phyloP scores from a whole-genome alignment of 1,140 invertebrate species.

The Druon quercuslanigerum region DNA sequence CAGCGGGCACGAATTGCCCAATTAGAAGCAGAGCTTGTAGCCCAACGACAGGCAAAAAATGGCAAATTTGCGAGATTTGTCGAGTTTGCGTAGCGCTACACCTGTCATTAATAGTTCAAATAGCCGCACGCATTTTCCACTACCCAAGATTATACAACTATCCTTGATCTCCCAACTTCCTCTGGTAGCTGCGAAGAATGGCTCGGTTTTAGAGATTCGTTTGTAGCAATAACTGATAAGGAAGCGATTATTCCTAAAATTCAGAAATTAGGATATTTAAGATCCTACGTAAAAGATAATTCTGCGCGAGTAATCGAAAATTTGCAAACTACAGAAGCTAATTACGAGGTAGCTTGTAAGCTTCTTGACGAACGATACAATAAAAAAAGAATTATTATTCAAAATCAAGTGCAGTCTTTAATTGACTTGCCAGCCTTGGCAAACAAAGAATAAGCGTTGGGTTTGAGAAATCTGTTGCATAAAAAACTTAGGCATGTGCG shows the following conservation, averaged over 20 bases:
- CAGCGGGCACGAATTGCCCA: too few relatives aligned
- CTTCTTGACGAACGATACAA: slow-evolving; percentile 61
- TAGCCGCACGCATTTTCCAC: slow-evolving; percentile 8
- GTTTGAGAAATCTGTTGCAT: slow-evolving; percentile 62
- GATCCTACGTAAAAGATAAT: too few relatives aligned
- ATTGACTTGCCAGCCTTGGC: slow-evolving; percentile 39
- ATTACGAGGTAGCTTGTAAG: slow-evolving; percentile 49
- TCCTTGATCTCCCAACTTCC: slow-evolving; percentile 59
- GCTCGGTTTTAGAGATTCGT: slow-evolving; percentile 57
- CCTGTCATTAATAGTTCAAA: neutral
- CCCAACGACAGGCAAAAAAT: neutral
- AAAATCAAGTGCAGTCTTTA: too few relatives aligned
- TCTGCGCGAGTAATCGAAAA: slow-evolving; percentile 43
- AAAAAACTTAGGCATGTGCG: slow-evolving; percentile 57
- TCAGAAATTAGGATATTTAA: too few relatives aligned
- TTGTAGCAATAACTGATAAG: slow-evolving; percentile 55
- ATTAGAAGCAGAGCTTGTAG: neutral
- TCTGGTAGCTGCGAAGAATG: slow-evolving; percentile 57
- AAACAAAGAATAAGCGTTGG: slow-evolving; percentile 44
- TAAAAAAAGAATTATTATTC: slow-evolving; percentile 55
- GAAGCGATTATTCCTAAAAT: slow-evolving; percentile 33
- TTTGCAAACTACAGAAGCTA: slow-evolving; percentile 57
- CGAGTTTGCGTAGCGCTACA: slow-evolving; percentile 21
- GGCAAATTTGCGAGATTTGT: neutral
- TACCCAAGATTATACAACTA: too few relatives aligned